Base-by-base conservation (phyloP, 2,113 vertebrate genomes). In the Recurvirostra avosetta region DNA sequence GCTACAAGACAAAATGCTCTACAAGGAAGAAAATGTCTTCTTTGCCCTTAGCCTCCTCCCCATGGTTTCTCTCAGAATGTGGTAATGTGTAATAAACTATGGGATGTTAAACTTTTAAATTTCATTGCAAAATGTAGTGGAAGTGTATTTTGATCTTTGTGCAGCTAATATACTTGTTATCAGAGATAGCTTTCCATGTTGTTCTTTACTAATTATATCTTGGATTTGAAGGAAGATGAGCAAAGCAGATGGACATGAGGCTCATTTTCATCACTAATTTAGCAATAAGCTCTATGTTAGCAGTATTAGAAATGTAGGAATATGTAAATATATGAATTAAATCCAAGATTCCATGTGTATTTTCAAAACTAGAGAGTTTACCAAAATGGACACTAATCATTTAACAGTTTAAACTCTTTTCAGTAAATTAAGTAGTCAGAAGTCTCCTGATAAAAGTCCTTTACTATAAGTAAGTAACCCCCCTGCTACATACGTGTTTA, bases 221-320 rank as follows among this genome's bases (percentile, higher is more conserved):
- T 74, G 47, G 38, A 92, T 86, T 92, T 92, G 61, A 97, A 91
- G 74, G 88, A 86, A 81, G 47, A 88, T 75, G 71, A 90, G 91
- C 43, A 67, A 97, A 97, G 76, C 90, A 96, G 96, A 96, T 90
- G 93, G 86, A 94, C 82, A 41, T 41, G 62, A 91, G 62, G 53
- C 86, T 96, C 65, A 58, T 96, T 96, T 95, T 97, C 74, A 82
- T 95, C 74, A 79, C 91, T 89, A 85, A 97, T 96, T 96, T 97
- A 95, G 80, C 86, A 78, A 91, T 89, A 74, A 87, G 19, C 53
- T 94, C 63, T 78, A 40, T 91, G 80, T 94, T 94, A 95, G 80
- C 94, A 91, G 80, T 77, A 72, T 81, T 89, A 63, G 59, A 95
- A 91, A 22, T 78, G 58, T 73, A 89, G 45, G 77, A 76, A 82